phyloP scores from a whole-genome alignment of 2,113 vertebrate genomes.

The Salminus brasiliensis region DNA sequence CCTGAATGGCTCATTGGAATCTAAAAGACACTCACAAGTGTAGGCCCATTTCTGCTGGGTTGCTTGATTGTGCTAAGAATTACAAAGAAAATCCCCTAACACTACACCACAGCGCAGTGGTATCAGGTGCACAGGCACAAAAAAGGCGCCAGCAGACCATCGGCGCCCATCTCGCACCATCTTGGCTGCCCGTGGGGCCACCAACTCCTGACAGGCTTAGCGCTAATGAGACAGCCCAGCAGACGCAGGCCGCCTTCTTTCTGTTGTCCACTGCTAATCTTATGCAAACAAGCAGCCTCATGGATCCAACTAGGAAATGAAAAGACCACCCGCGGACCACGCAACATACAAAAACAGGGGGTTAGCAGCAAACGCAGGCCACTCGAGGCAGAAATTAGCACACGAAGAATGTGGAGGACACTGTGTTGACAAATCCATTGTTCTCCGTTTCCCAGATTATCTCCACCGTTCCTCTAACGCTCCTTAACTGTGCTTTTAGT shows the following conservation, averaged over 20 bases:
- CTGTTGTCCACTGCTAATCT: constrained; percentile 55
- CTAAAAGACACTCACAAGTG: neutral
- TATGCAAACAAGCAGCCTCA: constrained; percentile 68
- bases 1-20: neutral
- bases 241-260: constrained; percentile 34
- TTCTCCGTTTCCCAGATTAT: constrained; percentile 7
- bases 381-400: constrained; percentile 53
- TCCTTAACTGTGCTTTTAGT: neutral
- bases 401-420: constrained; percentile 29
- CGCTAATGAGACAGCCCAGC: constrained; percentile 54
- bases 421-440: constrained; percentile 36
- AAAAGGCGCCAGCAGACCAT: neutral
- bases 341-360: constrained; percentile 51
- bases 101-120: neutral
- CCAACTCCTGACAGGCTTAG: constrained; percentile 49
- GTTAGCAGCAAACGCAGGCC: constrained; percentile 34
- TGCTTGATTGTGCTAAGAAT: neutral
- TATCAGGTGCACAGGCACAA: constrained; percentile 5
- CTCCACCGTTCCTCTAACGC: neutral
- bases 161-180: neutral
- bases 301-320: constrained; percentile 67
- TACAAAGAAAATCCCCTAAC: neutral
- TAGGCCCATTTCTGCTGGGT: neutral
- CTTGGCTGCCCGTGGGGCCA: constrained; percentile 23
- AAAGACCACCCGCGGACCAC: constrained; percentile 66